phyloP scores from a whole-genome alignment of 1,140 invertebrate genomes.

The Varroa destructor region DNA sequence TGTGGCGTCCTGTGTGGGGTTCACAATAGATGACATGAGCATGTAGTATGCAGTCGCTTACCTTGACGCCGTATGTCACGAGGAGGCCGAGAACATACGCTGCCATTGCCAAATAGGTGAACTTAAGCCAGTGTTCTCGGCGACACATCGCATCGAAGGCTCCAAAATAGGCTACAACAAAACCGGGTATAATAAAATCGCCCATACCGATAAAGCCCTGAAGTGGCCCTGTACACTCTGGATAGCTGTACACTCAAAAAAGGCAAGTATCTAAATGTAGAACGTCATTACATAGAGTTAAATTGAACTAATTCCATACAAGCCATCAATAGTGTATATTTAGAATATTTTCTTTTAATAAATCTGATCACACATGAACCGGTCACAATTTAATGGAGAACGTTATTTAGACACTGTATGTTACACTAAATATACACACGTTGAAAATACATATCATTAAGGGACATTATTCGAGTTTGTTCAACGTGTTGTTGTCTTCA shows the following conservation, averaged over 20 bases:
- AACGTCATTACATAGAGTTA: no score
- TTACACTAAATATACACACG: no score
- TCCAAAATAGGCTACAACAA: neutral
- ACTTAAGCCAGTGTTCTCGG: neutral
- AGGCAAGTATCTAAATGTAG: neutral
- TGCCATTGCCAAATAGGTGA: neutral
- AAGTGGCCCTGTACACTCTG: neutral
- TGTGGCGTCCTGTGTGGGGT: no score
- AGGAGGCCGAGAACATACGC: conserved; percentile 1
- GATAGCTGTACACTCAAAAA: neutral
- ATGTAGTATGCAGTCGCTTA: no score
- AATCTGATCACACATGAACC: no score
- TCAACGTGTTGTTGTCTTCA: no score
- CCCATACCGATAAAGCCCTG: conserved; percentile 7
- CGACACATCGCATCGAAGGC: neutral
- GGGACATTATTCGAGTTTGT: no score
- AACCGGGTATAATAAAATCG: conserved; percentile 9
- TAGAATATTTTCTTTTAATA: neutral
- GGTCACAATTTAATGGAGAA: no score
- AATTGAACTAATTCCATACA: neutral
- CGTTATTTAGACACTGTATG: no score
- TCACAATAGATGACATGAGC: no score
- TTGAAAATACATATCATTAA: no score
- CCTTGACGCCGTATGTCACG: neutral
- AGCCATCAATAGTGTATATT: neutral